phyloP scores from a whole-genome alignment of 2,888 invertebrate species.

The Sturmia bella region DNA sequence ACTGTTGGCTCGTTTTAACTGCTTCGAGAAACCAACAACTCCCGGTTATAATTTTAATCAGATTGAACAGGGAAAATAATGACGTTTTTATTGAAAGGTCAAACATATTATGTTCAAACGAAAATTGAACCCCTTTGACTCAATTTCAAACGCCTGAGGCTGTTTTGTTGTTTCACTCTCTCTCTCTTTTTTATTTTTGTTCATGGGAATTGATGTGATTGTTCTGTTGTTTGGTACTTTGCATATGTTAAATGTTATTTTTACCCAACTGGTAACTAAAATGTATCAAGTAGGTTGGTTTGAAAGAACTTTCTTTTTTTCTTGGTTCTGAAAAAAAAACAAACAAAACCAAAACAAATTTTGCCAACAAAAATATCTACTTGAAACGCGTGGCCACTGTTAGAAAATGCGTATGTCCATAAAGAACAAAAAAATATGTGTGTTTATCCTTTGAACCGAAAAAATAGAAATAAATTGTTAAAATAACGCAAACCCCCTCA shows the following conservation, averaged over 20 bases:
- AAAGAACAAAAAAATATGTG: neutral
- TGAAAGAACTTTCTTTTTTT: neutral
- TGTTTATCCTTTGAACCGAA: constrained; percentile 10
- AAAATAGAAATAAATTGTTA: constrained; percentile 42
- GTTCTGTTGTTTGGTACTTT: constrained; percentile 47
- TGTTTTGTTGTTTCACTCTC: neutral
- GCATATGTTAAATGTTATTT: constrained; percentile 65
- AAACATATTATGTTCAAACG: constrained; percentile 75
- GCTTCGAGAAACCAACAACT: neutral
- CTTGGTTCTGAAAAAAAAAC: constrained; percentile 2
- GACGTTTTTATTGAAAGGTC: constrained; percentile 76
- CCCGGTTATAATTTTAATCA: constrained; percentile 55
- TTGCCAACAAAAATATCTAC: constrained; percentile 63
- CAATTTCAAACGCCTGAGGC: neutral
- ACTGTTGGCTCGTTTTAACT: constrained; percentile 1
- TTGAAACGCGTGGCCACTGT: constrained; percentile 74
- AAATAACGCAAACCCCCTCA: constrained; percentile 16
- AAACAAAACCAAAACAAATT: constrained; percentile 20
- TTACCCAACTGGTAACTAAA: constrained; percentile 48
- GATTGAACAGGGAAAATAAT: constrained; percentile 55
- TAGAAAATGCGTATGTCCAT: constrained; percentile 7
- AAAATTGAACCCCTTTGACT: neutral
- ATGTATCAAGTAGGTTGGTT: constrained; percentile 3
- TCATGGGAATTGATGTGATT: constrained; percentile 17
- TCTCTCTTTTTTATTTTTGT: constrained; percentile 1